Evolutionary conservation across 1,140 invertebrate genomes (phyloP).

Genomic region (Probaryconus sp.): DNA sequence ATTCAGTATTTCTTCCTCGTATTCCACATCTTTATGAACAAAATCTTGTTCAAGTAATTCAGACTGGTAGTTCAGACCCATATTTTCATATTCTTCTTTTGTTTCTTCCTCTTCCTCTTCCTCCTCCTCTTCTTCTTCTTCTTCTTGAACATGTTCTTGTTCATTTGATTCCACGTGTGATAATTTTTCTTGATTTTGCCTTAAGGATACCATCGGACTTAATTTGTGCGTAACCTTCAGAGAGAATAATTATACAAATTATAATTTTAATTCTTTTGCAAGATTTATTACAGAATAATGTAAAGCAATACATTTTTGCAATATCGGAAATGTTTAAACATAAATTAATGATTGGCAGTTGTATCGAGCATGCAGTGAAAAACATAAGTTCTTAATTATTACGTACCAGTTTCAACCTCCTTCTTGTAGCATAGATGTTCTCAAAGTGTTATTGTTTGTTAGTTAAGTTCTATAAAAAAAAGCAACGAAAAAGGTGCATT

Average conservation of each 20-base stretch:
- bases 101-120: constrained; percentile 28
- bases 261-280: too few species aligned
- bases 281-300: constrained; percentile 18
- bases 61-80: too few species aligned
- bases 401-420: constrained; percentile 41
- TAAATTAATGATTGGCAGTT: constrained; percentile 9
- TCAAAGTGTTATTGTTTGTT: constrained; percentile 39
- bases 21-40: constrained; percentile 14
- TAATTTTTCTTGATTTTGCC: constrained; percentile 34
- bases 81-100: too few species aligned
- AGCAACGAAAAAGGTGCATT: constrained; percentile 45
- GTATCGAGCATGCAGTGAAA: too few species aligned
- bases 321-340: constrained; percentile 17
- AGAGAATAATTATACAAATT: constrained; percentile 35
- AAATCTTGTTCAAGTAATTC: too few species aligned
- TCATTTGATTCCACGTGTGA: background rate
- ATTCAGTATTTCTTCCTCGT: constrained; percentile 44
- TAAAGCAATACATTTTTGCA: constrained; percentile 40
- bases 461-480: constrained; percentile 45
- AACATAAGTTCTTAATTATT: constrained; percentile 4
- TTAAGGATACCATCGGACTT: constrained; percentile 64
- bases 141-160: background rate
- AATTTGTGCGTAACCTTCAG: constrained; percentile 64
- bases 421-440: constrained; percentile 20
- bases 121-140: constrained; percentile 43